Evolutionary conservation across 2,113 vertebrate genomes (phyloP), one percentile per base, ranked within the genome.

Genomic region (Brachyhypopomus gauderio): DNA sequence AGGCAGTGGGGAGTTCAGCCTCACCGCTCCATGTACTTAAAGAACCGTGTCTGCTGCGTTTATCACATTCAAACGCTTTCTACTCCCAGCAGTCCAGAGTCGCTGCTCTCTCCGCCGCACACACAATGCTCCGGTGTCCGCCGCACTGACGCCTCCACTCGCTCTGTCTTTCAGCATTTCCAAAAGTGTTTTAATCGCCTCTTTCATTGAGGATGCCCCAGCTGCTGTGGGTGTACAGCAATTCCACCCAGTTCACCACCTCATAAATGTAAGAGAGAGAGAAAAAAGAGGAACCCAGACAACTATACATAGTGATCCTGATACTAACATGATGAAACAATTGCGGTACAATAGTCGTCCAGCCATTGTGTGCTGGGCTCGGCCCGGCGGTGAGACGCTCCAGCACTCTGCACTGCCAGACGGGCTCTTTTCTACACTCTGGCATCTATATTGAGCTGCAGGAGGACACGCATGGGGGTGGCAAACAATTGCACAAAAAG

Each of bases 401-500:
- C 4, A 7, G 55, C 22, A 83, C 45, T 14, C 45, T 1, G 45
- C 9, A 1, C 45, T 52, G 86, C 89, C 84, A 88, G 89, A 87
- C 86, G 82, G 85, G 87, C 14, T 76, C 48, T n/a, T 36, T 85
- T 1, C 88, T 91, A 87, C 89, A 89, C 90, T 89, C 86, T 77
- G 80, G 87, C 84, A 88, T 91, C 91, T 89, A 86, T 90, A 88
- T 89, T 89, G 74, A 70, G 91, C 91, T 86, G 91, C 83, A 89
- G 92, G 93, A 84, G 93, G 92, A 93, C 90, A 93, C 87, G 89
- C 91, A 91, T 85, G 91, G 87, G 91, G 92, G 90, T 77, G 88
- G 90, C 87, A 92, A 93, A 94, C 92, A 94, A 94, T 92, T 83
- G 89, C 88, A 93, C 91, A 93, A 91, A 41, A 94, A 93, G 91